Conservation (phyloP, 2,113 vertebrate genomes). For the Synodontis membranacea region DNA sequence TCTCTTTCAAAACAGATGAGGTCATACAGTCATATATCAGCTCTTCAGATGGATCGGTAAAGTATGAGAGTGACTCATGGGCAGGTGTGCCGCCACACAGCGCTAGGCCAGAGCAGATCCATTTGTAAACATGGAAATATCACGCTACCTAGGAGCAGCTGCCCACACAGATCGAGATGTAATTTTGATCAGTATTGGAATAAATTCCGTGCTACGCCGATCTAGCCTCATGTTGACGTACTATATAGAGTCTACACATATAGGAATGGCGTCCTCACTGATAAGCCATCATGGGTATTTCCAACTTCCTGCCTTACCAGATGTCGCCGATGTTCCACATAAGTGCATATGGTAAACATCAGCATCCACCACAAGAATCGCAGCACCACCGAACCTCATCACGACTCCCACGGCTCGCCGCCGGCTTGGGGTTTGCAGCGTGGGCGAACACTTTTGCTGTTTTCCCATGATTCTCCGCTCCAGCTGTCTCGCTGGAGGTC, state of each 20-base stretch:
- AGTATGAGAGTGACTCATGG: conserved; percentile 43
- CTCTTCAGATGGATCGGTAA: conserved; percentile 36
- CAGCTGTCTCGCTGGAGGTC: conserved; percentile 39
- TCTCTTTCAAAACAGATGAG: conserved; percentile 37
- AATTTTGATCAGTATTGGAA: neutral
- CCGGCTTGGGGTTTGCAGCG: neutral
- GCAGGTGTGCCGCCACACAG: conserved; percentile 18
- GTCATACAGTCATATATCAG: conserved; percentile 19
- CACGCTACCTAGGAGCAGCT: neutral
- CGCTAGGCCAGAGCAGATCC: neutral
- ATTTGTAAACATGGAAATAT: conserved; percentile 3
- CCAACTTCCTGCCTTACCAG: neutral
- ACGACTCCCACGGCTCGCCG: conserved; percentile 23
- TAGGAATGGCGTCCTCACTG: neutral
- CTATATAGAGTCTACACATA: neutral
- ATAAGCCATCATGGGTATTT: conserved; percentile 20
- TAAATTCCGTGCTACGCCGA: neutral
- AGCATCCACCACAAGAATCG: conserved; percentile 23
- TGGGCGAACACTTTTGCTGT: neutral
- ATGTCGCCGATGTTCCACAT: conserved; percentile 13
- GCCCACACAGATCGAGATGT: neutral
- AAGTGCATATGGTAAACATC: conserved; percentile 36
- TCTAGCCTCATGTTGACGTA: neutral
- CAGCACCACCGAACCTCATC: neutral
- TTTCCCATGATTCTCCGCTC: conserved; percentile 21